phyloP scores from a whole-genome alignment of 2,888 invertebrate genomes.

The Bellardia pandia region DNA sequence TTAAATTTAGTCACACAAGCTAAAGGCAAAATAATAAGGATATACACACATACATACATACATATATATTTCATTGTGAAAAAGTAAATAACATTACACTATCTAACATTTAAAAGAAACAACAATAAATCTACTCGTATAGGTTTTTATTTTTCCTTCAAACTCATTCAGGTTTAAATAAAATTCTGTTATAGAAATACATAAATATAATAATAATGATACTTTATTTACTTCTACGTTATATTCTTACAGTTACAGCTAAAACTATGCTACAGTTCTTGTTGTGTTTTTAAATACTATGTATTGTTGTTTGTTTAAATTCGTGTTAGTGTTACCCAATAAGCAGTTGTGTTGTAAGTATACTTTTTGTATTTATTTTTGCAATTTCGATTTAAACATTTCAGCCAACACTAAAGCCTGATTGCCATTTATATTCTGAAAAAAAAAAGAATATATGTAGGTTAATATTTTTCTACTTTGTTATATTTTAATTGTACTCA shows the following conservation, averaged over 20 bases:
- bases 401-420: constrained; percentile 86
- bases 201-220: constrained; percentile 37
- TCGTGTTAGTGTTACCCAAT: constrained; percentile 43
- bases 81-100: not conserved
- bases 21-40: not conserved
- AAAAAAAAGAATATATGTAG: constrained; percentile 4
- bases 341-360: constrained; percentile 28
- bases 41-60: too few relatives aligned
- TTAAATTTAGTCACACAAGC: not conserved
- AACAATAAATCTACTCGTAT: constrained; percentile 21
- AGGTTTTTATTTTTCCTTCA: constrained; percentile 37
- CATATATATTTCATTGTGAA: too few relatives aligned
- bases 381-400: constrained; percentile 85
- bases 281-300: constrained; percentile 8
- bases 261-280: constrained; percentile 68
- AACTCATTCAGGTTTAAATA: constrained; percentile 45
- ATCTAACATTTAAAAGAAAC: not conserved
- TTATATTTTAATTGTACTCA: constrained; percentile 58
- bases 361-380: constrained; percentile 26
- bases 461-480: not conserved
- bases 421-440: constrained; percentile 85
- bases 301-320: constrained; percentile 36
- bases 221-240: constrained; percentile 25
- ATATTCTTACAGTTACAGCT: constrained; percentile 43
- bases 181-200: constrained; percentile 32